Conservation (phyloP, 2,797 vertebrate species). For the Sebastes cheni region DNA sequence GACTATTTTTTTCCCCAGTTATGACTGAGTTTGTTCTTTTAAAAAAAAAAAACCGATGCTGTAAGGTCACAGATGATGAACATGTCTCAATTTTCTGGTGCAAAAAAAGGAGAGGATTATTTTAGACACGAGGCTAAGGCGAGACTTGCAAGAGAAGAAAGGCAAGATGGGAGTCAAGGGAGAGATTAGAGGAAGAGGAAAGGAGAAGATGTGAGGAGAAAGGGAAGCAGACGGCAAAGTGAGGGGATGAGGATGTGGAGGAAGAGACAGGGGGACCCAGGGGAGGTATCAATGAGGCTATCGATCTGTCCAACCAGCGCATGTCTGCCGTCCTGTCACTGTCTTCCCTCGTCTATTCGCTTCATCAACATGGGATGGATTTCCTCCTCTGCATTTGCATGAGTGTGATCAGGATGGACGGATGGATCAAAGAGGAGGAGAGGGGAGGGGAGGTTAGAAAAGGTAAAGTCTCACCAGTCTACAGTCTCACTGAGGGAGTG, state of each 20-base stretch:
- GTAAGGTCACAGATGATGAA: conserved; percentile 29
- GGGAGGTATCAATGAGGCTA: conserved; percentile 69
- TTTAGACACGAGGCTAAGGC: conserved; percentile 26
- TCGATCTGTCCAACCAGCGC: conserved; percentile 65
- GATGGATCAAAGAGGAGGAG: conserved; percentile 5
- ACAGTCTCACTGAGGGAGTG: neutral
- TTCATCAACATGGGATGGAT: conserved; percentile 39
- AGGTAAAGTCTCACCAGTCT: neutral
- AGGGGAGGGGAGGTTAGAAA: too few relatives aligned
- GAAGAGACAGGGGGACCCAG: conserved; percentile 41
- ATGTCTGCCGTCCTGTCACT: conserved; percentile 47
- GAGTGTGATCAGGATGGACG: neutral
- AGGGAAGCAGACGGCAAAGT: conserved; percentile 52
- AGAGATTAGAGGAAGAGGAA: conserved; percentile 61
- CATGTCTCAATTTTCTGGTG: neutral
- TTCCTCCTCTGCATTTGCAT: conserved; percentile 25
- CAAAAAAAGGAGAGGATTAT: conserved; percentile 24
- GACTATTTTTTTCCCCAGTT: neutral
- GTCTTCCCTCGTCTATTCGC: conserved; percentile 40
- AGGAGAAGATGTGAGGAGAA: conserved; percentile 50
- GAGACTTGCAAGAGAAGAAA: conserved; percentile 31
- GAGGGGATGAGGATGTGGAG: conserved; percentile 35
- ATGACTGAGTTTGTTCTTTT: neutral
- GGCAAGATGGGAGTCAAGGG: conserved; percentile 53
- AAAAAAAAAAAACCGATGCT: neutral